These are phyloP conservation scores for Lochmaea capreae DNA, from an alignment of 2,888 invertebrate species.

Conservation along the genomic window DNA sequence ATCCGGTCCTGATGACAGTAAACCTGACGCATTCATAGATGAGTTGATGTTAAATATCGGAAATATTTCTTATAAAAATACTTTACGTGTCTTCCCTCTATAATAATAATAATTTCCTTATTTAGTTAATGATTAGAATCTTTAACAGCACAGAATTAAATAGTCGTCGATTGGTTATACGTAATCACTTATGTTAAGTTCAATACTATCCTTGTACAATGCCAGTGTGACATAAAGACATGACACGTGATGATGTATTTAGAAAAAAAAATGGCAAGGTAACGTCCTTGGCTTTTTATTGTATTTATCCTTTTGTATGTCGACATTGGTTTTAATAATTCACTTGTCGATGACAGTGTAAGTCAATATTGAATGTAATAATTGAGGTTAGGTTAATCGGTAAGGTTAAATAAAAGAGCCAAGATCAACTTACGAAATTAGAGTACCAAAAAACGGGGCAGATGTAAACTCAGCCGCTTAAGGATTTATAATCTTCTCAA, in stretches of 20 bases:
- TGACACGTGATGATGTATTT: not conserved
- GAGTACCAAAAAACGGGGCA: no score
- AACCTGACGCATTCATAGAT: no score
- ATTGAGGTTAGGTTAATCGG: no score
- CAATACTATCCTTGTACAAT: not conserved
- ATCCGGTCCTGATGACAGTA: no score
- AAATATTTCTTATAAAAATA: no score
- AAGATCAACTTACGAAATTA: no score
- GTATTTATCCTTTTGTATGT: not conserved
- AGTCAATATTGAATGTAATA: not conserved
- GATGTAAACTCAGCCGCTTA: no score
- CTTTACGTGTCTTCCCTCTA: not conserved
- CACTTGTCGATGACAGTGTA: not conserved
- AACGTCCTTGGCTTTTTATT: not conserved
- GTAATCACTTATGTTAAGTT: constrained; percentile 6
- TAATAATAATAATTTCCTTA: not conserved
- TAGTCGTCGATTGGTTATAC: no score
- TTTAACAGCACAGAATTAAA: not conserved
- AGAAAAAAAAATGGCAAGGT: not conserved
- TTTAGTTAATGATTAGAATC: not conserved
- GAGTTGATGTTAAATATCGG: no score
- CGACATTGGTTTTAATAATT: constrained; percentile 1
- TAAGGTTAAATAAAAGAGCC: no score
- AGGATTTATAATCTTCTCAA: no score
- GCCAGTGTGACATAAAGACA: not conserved